Base-by-base conservation (phyloP, 2,113 vertebrate species). In the Coryphaenoides rupestris region DNA sequence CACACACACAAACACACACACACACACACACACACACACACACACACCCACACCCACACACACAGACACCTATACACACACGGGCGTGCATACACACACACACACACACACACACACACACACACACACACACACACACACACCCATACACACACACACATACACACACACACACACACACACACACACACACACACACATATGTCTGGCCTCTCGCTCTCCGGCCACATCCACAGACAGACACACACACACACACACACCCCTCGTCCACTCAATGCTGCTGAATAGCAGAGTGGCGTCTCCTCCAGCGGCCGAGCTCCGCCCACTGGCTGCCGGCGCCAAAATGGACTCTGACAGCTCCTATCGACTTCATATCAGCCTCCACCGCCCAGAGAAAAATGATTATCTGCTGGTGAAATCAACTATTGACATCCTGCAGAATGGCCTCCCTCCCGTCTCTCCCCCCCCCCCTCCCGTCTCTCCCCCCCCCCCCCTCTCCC, bases 351-450 rank as follows among this genome's bases (percentile, higher is more conserved):
- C 84, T 89, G 90, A 89, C 91, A 90, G 89, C 90, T 73, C 74
- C 89, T 94, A 98, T 95, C 86, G 91, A 95, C 92, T 91, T 93
- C 90, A 94, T 94, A 96, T 96, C 94, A 96, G 92, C 67, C 90
- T 21, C 23, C 60, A 26, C 81, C 79, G 74, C 90, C 89, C 86
- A 82, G 84, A 93, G 89, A 94, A 90, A 91, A 90, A 90, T 88
- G 90, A 92, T 90, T 93, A 96, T 95, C 92, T 93, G 91, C 93
- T 91, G 93, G 90, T 91, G 92, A 92, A 98, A 98, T 98, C 96
- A 93, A 92, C 92, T 98, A 98, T 98, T 92, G 95, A 95, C 95
- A 95, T 65, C 87, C 86, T 88, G 87, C 84, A 91, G 91, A 95
- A 95, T 95, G 93, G 94, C 92, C 92, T 93, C 13, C 33, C 33